Percentiles rank a stretch among this genome's conserved stretches.
Evolutionary conservation across 2,888 invertebrate genomes (phyloP).

Genomic region (Oscheius sp.): DNA sequence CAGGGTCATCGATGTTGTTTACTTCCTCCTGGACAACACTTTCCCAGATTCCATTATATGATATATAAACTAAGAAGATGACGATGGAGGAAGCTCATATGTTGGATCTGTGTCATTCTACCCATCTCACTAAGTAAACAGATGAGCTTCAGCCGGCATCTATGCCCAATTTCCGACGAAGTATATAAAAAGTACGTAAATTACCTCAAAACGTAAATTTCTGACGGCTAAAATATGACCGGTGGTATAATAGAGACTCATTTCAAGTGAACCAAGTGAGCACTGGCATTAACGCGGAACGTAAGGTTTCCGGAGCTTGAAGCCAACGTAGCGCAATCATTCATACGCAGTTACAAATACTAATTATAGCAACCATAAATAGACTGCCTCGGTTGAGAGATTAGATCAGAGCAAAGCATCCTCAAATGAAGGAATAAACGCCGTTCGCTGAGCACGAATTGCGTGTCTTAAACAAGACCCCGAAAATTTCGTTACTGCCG

Average conservation of each 20-base stretch:
- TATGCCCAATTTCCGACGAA: no score
- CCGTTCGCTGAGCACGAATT: conserved; percentile 28
- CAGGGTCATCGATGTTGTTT: conserved; percentile 27
- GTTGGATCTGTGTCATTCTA: no score
- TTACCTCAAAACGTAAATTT: background rate
- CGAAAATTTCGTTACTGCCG: conserved; percentile 24
- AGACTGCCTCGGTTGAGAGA: no score
- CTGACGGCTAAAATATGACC: background rate
- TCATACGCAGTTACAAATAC: background rate
- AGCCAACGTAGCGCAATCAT: conserved; percentile 21
- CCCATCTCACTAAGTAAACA: no score
- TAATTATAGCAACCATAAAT: conserved; percentile 3
- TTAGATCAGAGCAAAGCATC: no score
- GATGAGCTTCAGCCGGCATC: no score
- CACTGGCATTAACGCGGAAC: conserved; percentile 17
- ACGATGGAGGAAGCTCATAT: no score
- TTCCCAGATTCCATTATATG: conserved; percentile 4
- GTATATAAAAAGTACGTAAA: background rate
- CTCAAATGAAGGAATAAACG: conserved; percentile 22
- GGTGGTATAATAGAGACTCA: background rate
- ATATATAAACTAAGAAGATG: no score
- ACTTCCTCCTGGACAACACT: conserved; percentile 10
- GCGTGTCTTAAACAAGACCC: conserved; percentile 27
- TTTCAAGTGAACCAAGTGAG: conserved; percentile 5
- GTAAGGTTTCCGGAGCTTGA: conserved; percentile 27